Percentiles rank a stretch among this genome's conserved stretches.
Conservation (phyloP, 2,797 vertebrate genomes). For the Furcifer pardalis region DNA sequence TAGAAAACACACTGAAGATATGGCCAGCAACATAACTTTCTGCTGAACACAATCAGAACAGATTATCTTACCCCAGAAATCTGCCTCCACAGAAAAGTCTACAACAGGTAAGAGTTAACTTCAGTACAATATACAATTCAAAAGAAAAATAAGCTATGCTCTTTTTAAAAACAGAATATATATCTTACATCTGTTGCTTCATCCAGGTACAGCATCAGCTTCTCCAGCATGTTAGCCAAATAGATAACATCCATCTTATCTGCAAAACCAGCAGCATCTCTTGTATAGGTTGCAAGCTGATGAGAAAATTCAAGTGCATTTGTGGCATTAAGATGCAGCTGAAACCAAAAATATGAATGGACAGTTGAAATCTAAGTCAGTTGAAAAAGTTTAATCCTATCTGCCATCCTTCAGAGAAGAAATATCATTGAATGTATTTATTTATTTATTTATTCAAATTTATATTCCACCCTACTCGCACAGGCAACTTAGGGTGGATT, state of each 20-base stretch:
- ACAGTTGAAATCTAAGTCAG: slow-evolving; percentile 31
- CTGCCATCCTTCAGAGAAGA: not conserved
- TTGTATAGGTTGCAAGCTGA: slow-evolving; percentile 86
- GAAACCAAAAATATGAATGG: slow-evolving; percentile 64
- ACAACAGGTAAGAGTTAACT: not conserved
- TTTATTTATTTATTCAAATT: too few relatives aligned
- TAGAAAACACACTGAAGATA: not conserved
- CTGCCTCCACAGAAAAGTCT: not conserved
- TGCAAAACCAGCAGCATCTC: slow-evolving; percentile 82
- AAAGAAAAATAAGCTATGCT: not conserved
- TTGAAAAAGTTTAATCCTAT: not conserved
- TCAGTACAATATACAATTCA: not conserved
- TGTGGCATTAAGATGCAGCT: slow-evolving; percentile 86
- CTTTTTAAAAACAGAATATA: slow-evolving; percentile 23
- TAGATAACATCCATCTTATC: slow-evolving; percentile 92
- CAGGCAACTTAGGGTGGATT: too few relatives aligned
- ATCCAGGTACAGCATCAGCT: slow-evolving; percentile 84
- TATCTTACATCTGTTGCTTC: slow-evolving; percentile 82
- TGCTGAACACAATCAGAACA: slow-evolving; percentile 12
- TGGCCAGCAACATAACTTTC: slow-evolving; percentile 6
- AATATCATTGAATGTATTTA: not conserved
- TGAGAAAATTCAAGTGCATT: slow-evolving; percentile 84
- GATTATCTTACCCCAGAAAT: not conserved
- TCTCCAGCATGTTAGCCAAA: slow-evolving; percentile 90
- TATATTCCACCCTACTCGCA: too few relatives aligned